These are phyloP conservation scores for Muntiacus reevesi DNA, from an alignment of 2,113 vertebrate genomes.

Conservation along the genomic window DNA sequence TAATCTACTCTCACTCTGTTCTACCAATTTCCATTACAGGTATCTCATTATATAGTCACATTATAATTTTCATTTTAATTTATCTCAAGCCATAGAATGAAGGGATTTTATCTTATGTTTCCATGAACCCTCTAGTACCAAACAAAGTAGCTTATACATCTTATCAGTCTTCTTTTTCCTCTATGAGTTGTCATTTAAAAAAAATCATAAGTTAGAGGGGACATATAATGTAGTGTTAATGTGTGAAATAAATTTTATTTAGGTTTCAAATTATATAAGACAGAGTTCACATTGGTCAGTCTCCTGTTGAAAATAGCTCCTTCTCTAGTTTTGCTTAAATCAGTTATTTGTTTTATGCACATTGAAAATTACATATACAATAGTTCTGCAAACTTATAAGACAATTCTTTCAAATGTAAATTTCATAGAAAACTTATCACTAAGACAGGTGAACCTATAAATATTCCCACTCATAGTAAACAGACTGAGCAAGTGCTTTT, in stretches of 20 bases:
- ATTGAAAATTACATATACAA: background rate
- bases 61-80: background rate
- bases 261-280: background rate
- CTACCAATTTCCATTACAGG: background rate
- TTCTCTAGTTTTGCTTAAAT: background rate
- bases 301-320: background rate
- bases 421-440: background rate
- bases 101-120: background rate
- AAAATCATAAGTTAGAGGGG: background rate
- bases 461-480: background rate
- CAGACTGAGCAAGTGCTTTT: background rate
- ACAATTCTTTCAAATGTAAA: slow-evolving; percentile 4
- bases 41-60: background rate
- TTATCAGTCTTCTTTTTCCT: background rate
- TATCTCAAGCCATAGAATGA: background rate
- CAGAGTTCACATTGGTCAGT: background rate
- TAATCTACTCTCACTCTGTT: background rate
- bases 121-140: background rate
- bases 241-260: background rate
- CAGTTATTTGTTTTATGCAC: background rate
- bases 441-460: background rate
- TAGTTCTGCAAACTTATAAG: background rate
- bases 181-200: background rate
- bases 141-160: background rate
- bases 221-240: background rate